phyloP scores from a whole-genome alignment of 2,113 vertebrate species.

The Galeopterus variegatus region DNA sequence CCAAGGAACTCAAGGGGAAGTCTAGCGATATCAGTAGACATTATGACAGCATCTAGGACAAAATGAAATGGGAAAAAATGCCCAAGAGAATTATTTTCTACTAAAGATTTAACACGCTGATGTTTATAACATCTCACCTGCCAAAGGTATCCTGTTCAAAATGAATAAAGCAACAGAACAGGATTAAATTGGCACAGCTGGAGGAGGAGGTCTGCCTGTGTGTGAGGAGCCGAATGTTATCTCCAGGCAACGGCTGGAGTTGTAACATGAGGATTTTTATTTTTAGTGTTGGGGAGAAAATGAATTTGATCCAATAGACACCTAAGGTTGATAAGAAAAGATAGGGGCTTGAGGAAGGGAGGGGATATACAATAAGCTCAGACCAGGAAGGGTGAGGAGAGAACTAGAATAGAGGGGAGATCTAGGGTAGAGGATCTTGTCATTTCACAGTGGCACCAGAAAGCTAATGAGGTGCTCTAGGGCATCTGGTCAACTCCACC shows the following conservation, averaged over 20 bases:
- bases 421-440: not conserved
- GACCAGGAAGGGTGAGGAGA: not conserved
- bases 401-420: not conserved
- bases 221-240: slow-evolving; percentile 58
- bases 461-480: not conserved
- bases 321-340: slow-evolving; percentile 78
- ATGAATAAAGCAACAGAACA: slow-evolving; percentile 23
- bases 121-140: slow-evolving; percentile 70
- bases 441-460: not conserved
- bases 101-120: slow-evolving; percentile 56
- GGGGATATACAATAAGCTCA: slow-evolving; percentile 57
- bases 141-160: slow-evolving; percentile 71
- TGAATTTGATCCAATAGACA: slow-evolving; percentile 80
- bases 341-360: slow-evolving; percentile 74
- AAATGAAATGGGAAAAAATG: slow-evolving; percentile 4
- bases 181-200: slow-evolving; percentile 71
- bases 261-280: slow-evolving; percentile 69
- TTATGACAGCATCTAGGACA: slow-evolving; percentile 14
- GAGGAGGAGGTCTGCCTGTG: not conserved
- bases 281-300: slow-evolving; percentile 80
- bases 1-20: slow-evolving; percentile 1
- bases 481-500: not conserved
- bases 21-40: not conserved
- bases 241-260: slow-evolving; percentile 61
- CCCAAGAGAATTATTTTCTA: slow-evolving; percentile 60